phyloP scores from a whole-genome alignment of 2,888 invertebrate genomes.

The Escarpia spicata region DNA sequence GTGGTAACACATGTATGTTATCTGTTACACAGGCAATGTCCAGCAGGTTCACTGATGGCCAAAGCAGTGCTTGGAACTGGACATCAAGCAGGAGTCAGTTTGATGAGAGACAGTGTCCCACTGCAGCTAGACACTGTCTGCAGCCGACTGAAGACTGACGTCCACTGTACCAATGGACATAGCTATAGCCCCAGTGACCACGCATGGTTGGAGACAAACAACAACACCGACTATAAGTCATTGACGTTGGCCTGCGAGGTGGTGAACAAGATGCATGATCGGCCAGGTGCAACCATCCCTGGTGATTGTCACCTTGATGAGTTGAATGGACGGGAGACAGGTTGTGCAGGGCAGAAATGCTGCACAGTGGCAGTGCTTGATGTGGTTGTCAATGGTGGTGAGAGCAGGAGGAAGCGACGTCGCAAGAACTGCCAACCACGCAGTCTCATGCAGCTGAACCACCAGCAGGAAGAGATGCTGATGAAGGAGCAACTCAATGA shows the following conservation, averaged over 20 bases:
- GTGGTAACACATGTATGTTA: background rate
- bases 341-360: background rate
- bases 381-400: background rate
- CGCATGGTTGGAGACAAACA: background rate
- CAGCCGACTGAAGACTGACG: background rate
- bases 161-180: conserved; percentile 6
- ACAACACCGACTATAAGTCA: background rate
- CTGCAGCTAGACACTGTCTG: background rate
- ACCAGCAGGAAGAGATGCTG: background rate
- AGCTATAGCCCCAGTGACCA: background rate
- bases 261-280: background rate
- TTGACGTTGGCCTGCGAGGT: background rate
- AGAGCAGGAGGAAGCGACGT: background rate
- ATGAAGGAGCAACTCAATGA: background rate
- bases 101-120: background rate
- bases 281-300: background rate
- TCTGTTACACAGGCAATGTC: background rate
- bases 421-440: background rate
- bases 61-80: conserved; percentile 4
- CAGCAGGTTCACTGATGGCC: background rate
- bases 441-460: background rate
- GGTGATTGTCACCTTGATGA: background rate
- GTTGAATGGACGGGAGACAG: background rate
- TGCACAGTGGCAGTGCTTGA: background rate
- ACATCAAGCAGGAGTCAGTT: background rate